Evolutionary conservation across 2,113 vertebrate species (phyloP), one percentile per base, ranked within the genome.

Genomic region (Cnemophilus loriae): DNA sequence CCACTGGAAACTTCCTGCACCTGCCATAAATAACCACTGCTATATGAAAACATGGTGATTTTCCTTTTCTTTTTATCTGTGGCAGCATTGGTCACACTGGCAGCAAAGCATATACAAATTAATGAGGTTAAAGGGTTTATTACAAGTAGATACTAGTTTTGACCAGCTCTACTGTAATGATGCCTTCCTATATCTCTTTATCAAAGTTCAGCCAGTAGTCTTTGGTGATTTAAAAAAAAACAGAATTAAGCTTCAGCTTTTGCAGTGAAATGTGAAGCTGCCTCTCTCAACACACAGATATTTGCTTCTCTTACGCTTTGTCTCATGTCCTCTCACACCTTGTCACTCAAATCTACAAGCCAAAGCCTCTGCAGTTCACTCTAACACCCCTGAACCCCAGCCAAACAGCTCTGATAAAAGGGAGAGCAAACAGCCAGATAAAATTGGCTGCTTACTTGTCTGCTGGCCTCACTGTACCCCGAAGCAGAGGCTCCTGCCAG

Each of bases 391-490:
- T 95, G 93, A 95, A 97, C 55, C 81, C 91, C 95, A 96, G 97
- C 95, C 95, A 97, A 97, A 87, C 49, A 73, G 92, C 90, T 89
- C 94, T 91, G 97, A 98, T 97, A 98, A 97, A 96, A 95, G 85
- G 20, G 78, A 88, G 73, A 82, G 88, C 18, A 35, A 95, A 94
- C 75, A 81, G 97, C 94, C 97, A 97, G 97, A 97, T 97, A 95
- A 96, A 97, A 94, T 27, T 96, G 96, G 96, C 96, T 49, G 76
- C 92, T 97, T 74, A 44, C 15, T 77, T 21, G 83, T 96, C 95
- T 97, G 91, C 95, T 96, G 95, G 95, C 97, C 96, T 97, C 67
- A 13, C 79, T 42, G 93, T 91, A 96, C 95, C 96, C 97, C 8
- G 6, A 93, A 87, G 90, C 93, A 68, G 39, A 64, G 64, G 75